These are phyloP conservation scores for Lycaena phlaeas DNA, from an alignment of 2,888 invertebrate species.

Conservation along the genomic window DNA sequence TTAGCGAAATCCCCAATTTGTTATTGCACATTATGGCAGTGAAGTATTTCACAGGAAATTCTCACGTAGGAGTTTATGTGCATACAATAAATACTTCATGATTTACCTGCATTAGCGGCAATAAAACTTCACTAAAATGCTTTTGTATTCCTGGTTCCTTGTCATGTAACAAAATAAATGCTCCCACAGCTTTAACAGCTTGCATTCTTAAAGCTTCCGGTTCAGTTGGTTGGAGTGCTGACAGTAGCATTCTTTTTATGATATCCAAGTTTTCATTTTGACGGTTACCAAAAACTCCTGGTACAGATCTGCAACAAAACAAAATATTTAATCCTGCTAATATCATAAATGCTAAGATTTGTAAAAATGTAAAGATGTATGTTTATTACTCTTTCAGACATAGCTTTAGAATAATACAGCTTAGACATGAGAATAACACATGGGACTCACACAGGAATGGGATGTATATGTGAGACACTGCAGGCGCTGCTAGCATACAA, in stretches of 20 bases:
- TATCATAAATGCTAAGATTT: too few species aligned
- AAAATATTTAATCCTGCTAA: too few species aligned
- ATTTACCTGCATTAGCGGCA: slow-evolving; percentile 80
- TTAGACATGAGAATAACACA: too few species aligned
- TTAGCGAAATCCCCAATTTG: slow-evolving; percentile 63
- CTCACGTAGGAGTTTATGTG: slow-evolving; percentile 48
- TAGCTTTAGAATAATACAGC: too few species aligned
- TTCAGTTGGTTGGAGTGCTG: slow-evolving; percentile 82
- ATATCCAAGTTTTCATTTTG: slow-evolving; percentile 92
- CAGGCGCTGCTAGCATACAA: too few species aligned
- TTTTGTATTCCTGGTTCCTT: slow-evolving; percentile 93
- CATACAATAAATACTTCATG: slow-evolving; percentile 14
- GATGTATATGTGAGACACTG: too few species aligned
- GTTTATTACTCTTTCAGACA: too few species aligned
- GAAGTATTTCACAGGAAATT: slow-evolving; percentile 40
- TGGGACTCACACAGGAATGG: too few species aligned
- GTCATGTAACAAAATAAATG: slow-evolving; percentile 93
- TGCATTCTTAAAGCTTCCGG: slow-evolving; percentile 84
- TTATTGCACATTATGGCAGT: slow-evolving; percentile 61
- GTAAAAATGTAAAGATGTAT: too few species aligned
- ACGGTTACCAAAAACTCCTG: slow-evolving; percentile 97
- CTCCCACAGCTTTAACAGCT: slow-evolving; percentile 87
- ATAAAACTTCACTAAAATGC: slow-evolving; percentile 89
- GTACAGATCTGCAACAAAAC: slow-evolving; percentile 81
- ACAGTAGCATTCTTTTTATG: slow-evolving; percentile 95